Evolutionary conservation across 2,888 invertebrate species (phyloP), one percentile per base, ranked within the genome.

Genomic region (Gisinianus flammeolus): DNA sequence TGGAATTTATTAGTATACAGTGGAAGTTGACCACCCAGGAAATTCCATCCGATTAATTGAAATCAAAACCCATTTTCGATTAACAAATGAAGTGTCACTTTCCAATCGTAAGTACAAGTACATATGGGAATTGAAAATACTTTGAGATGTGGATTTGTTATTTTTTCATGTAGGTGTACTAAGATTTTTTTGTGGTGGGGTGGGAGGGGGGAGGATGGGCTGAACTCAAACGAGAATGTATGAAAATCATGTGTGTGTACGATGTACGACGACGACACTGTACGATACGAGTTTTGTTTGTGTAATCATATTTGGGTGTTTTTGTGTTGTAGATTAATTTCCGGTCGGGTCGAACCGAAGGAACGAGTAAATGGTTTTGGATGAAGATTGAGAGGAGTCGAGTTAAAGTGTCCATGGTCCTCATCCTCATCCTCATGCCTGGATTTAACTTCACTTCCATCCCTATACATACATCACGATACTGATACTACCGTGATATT

Each of bases 271-370:
- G 30, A 16, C 28, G 64, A 24, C 16, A 56, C 5, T 4, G 56
- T 56, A n/a, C 56, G 56, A 64, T 16, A 64, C 4, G 5, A 28
- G 28, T 26, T 22, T 68, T 68, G 68, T 68, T 68, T 68, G 31
- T 68, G 28, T 68, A 68, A 68, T 68, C 52, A 28, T 54, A 54
- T n/a, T n/a, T n/a, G n/a, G n/a, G n/a, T n/a, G n/a, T n/a, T n/a
- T n/a, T n/a, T n/a, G n/a, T n/a, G n/a, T n/a, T n/a, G n/a, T n/a
- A n/a, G n/a, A n/a, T n/a, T n/a, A 73, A 73, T 73, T 73, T 73
- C 73, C 73, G 73, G 73, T 73, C 31, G 62, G 35, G 62, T 35
- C 73, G 26, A 62, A 72, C 10, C 30, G 66, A 10, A 33, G 67
- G 35, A 67, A 44, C 52, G 52, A 44, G 52, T 26, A 22, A 66